Evolutionary conservation across 1,140 invertebrate species (phyloP), one percentile per base, ranked within the genome.

Genomic region (Macrobrachium nipponense): DNA sequence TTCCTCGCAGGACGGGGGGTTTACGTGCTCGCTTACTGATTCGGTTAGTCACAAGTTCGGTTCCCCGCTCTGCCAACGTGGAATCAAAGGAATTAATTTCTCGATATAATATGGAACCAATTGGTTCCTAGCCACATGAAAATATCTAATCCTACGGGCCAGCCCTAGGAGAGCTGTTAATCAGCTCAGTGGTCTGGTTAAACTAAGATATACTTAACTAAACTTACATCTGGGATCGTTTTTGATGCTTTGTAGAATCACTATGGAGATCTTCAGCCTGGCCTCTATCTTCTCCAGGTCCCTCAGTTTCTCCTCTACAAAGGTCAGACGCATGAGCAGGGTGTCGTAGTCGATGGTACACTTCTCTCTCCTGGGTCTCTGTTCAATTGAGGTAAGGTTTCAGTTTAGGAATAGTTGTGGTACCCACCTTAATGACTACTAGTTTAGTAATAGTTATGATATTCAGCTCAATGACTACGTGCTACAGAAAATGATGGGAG

Each of bases 221-320:
- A 8, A 83, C 82, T 83, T 70, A 83, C 82, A 83, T 27, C 66
- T 77, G 0, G 59, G 36, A 36, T 64, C 76, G 11, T 18, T 23
- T 17, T 66, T 27, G 12, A 83, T 77, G 12, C 36, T 66, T 17
- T 51, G 43, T 0, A 83, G 60, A 10, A 83, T 72, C 2, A 18
- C 20, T 11, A 73, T 44, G 82, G 75, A 61, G 36, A 83, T 66
- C 61, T 83, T 83, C 23, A 83, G 36, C 61, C 82, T 62, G 18
- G 73, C n/a, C 36, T 83, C 82, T 43, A 83, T 10, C 23, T 64
- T 62, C 18, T 36, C 27, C 18, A 83, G 0, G 0, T 20, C 60
- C 60, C 15, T 60, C 27, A 83, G 36, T 23, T 59, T 36, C 17
- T 43, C 72, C 59, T 83, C 82, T 27, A 83, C 18, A 0, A 77